Evolutionary conservation across 2,113 vertebrate genomes (phyloP).

Genomic region (Ammodytes marinus): DNA sequence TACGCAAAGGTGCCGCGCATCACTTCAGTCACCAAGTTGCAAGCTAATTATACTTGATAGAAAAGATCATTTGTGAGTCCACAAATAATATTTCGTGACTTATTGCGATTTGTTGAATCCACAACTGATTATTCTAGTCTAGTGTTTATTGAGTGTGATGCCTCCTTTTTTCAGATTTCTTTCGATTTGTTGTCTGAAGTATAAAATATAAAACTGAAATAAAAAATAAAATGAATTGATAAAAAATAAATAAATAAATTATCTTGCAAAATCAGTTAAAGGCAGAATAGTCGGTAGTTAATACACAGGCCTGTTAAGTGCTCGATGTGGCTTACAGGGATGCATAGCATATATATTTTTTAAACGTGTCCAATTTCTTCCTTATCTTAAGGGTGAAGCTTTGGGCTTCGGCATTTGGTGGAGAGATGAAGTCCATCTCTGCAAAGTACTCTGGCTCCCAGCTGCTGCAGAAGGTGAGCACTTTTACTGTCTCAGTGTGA

Average conservation of each 20-base stretch:
- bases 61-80: neutral
- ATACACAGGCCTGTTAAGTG: neutral
- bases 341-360: neutral
- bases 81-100: neutral
- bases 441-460: conserved; percentile 99
- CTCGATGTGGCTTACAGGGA: neutral
- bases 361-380: neutral
- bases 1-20: conserved; percentile 26
- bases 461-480: conserved; percentile 97
- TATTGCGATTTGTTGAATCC: neutral
- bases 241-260: neutral
- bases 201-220: neutral
- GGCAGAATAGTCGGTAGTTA: neutral
- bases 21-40: conserved; percentile 27
- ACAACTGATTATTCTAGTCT: neutral
- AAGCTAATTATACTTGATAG: neutral
- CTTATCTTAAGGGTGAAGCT: conserved; percentile 92
- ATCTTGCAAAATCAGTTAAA: neutral
- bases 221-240: too few relatives aligned
- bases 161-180: neutral
- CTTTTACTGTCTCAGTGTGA: neutral
- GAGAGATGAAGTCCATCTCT: conserved; percentile 99
- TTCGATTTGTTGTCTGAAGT: neutral
- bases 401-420: conserved; percentile 99
- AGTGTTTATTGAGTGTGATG: neutral